A percentile compares a stretch with the other conserved stretches of the same genome.
These are phyloP conservation scores for Dolichomitus sp. DNA, from an alignment of 2,888 invertebrate genomes.

Conservation along the genomic window DNA sequence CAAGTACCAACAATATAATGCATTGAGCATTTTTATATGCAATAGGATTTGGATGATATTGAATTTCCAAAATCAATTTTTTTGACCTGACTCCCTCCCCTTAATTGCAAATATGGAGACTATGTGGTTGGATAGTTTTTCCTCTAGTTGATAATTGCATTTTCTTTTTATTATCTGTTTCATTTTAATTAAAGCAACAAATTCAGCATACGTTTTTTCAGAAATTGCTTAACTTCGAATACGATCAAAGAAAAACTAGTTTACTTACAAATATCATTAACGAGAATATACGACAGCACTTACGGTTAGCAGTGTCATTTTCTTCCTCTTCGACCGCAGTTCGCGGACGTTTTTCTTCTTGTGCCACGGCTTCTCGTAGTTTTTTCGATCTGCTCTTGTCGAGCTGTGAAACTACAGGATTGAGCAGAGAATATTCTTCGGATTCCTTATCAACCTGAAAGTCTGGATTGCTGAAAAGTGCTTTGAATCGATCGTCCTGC, in stretches of 20 bases:
- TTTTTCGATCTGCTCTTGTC: constrained; percentile 91
- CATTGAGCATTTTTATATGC: no score
- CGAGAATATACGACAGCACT: constrained; percentile 75
- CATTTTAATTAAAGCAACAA: no score
- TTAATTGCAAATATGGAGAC: no score
- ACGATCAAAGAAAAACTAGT: neutral
- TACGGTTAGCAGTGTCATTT: constrained; percentile 87
- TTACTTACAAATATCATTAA: neutral
- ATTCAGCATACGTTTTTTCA: no score
- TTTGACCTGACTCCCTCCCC: no score
- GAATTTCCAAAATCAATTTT: no score
- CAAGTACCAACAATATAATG: no score
- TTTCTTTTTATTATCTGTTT: no score
- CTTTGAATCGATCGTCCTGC: constrained; percentile 95
- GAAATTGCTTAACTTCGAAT: no score
- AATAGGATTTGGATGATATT: no score
- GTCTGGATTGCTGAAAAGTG: constrained; percentile 96
- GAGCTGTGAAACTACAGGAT: constrained; percentile 95
- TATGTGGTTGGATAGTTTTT: no score
- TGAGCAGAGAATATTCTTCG: constrained; percentile 95
- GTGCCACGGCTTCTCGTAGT: constrained; percentile 80
- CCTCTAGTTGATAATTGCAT: no score
- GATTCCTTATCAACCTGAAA: constrained; percentile 96
- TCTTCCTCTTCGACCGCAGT: constrained; percentile 80
- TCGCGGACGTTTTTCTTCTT: constrained; percentile 85